Percentiles rank a stretch among this genome's conserved stretches.
These are phyloP conservation scores for Chymomyza procnemis DNA, from an alignment of 2,888 invertebrate genomes.

Conservation along the genomic window DNA sequence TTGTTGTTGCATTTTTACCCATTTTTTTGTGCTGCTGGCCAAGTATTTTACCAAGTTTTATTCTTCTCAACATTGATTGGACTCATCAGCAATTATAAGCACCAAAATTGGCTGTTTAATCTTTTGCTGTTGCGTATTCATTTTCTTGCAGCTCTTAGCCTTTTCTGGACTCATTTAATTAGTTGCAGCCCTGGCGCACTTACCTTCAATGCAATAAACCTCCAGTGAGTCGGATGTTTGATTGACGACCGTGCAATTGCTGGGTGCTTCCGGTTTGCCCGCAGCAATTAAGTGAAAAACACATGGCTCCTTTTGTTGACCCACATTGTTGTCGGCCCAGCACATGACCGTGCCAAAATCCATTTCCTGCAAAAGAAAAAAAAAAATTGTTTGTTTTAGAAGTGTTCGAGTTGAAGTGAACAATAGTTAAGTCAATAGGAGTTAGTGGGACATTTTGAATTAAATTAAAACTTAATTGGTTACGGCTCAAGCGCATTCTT, in stretches of 20 bases:
- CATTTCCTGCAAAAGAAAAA: constrained; percentile 80
- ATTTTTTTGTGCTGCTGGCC: constrained; percentile 16
- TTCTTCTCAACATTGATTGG: constrained; percentile 52
- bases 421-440: neutral
- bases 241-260: constrained; percentile 87
- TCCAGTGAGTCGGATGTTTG: constrained; percentile 87
- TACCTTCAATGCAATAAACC: constrained; percentile 84
- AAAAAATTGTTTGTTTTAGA: constrained; percentile 1
- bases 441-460: too few relatives aligned
- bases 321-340: constrained; percentile 86
- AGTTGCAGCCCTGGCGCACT: constrained; percentile 43
- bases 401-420: neutral
- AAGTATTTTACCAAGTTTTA: neutral
- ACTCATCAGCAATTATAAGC: constrained; percentile 68
- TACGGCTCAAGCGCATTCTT: too few relatives aligned
- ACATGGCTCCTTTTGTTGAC: constrained; percentile 86
- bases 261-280: constrained; percentile 88
- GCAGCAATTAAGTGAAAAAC: constrained; percentile 88
- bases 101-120: constrained; percentile 46
- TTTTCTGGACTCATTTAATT: neutral
- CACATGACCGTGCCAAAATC: constrained; percentile 89
- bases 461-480: too few relatives aligned
- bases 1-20: constrained; percentile 38
- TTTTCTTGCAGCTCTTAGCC: constrained; percentile 7
- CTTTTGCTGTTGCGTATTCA: neutral